Percentiles rank a stretch among this genome's conserved stretches.
Conservation (phyloP, 2,113 vertebrate genomes). For the Condylura cristata region DNA sequence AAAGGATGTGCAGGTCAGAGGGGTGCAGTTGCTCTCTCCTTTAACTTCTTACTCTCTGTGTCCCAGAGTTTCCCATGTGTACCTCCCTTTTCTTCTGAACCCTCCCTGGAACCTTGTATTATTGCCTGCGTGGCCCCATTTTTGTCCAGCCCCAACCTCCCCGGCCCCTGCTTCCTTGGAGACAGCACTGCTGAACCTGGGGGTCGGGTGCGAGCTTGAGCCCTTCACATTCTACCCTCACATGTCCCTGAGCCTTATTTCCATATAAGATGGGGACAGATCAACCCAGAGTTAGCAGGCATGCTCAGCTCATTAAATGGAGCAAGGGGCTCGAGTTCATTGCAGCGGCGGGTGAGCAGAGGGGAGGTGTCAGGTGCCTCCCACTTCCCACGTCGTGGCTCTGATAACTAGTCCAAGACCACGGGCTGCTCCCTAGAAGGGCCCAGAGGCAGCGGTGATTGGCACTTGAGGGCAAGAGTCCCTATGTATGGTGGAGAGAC, state of each 20-base stretch:
- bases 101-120: neutral
- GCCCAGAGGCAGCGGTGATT: neutral
- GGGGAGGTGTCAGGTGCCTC: neutral
- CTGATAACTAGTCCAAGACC: neutral
- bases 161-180: neutral
- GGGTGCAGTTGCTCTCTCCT: neutral
- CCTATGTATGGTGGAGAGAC: neutral
- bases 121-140: neutral
- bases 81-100: neutral
- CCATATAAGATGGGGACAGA: neutral
- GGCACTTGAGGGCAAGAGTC: neutral
- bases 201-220: neutral
- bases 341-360: neutral
- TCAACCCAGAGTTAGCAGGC: neutral
- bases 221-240: neutral
- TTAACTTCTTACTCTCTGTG: neutral
- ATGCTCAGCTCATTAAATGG: too few species aligned
- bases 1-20: rapidly evolving
- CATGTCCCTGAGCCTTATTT: neutral
- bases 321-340: rapidly evolving
- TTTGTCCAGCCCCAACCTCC: neutral
- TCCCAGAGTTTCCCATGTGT: neutral
- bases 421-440: neutral
- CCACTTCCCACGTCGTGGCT: neutral
- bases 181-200: rapidly evolving